Evolutionary conservation across 1,140 invertebrate genomes (phyloP).

Genomic region (Bombus breviceps): DNA sequence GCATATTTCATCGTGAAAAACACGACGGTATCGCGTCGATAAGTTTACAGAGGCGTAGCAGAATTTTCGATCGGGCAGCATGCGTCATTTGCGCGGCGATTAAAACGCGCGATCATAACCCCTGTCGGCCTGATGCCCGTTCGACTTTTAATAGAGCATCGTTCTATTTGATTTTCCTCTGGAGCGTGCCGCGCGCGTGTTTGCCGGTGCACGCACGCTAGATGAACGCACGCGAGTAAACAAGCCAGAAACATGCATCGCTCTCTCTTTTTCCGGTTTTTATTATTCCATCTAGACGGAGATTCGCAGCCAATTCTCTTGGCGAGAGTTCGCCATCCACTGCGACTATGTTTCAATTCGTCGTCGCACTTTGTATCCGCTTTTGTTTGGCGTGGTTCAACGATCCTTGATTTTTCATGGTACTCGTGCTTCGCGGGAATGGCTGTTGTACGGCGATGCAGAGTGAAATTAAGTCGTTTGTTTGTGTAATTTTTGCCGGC

Average conservation of each 20-base stretch:
- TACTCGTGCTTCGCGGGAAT: no score
- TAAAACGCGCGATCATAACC: constrained; percentile 70
- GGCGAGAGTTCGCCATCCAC: neutral
- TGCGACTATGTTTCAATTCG: neutral
- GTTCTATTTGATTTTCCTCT: constrained; percentile 71
- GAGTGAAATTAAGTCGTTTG: neutral
- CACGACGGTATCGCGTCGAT: neutral
- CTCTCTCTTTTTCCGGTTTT: constrained; percentile 10
- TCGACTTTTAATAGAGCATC: constrained; percentile 72
- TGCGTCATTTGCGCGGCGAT: constrained; percentile 53
- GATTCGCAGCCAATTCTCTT: neutral
- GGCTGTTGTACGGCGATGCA: no score
- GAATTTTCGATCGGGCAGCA: constrained; percentile 6
- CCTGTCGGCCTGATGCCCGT: constrained; percentile 54
- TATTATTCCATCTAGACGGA: constrained; percentile 31
- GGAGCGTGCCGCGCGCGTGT: constrained; percentile 2
- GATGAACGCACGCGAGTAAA: constrained; percentile 23
- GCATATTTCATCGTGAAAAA: neutral
- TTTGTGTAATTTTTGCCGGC: neutral
- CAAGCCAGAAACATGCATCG: no score
- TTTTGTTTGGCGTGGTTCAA: no score
- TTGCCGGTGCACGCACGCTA: neutral
- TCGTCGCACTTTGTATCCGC: neutral
- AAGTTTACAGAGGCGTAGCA: constrained; percentile 13
- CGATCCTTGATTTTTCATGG: neutral